Evolutionary conservation across 2,113 vertebrate genomes (phyloP), one percentile per base, ranked within the genome.

Genomic region (Oncorhynchus gorbuscha): DNA sequence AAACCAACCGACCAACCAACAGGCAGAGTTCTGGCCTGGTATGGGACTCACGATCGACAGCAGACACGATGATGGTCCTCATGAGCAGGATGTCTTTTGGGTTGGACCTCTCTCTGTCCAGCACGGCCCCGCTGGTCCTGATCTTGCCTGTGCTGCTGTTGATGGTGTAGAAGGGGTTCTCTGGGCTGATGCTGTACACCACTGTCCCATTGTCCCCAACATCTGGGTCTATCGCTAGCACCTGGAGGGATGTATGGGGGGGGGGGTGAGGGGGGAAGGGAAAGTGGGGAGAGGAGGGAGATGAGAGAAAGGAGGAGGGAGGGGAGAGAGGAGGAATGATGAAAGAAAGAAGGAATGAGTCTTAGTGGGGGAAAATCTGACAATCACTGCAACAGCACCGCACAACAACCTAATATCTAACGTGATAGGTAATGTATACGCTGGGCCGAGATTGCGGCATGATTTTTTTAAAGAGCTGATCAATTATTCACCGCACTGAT

Each of bases 161-260:
- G 84, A 99, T 90, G 76, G 85, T 94, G 90, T 99, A 99, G 93
- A 98, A 99, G 59, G 95, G 96, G 88, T 99, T 99, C 69, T 93
- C 92, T 0, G 96, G 96, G 48, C 92, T 94, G 91, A 99, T 98
- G 79, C 93, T 95, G 88, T 99, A 99, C 11, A 95, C 83, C 76
- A 99, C 94, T 0, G 96, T 97, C 67, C 98, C 96, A 0, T 99
- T 99, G 80, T 95, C 94, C 9, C 95, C 94, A 16, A 95, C 90
- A 87, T 99, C 97, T 0, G 96, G 95, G 85, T 99, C 98, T 1
- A 97, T 7, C 0, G 97, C 98, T 68, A 96, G 90, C 83, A 99
- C 96, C 98, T 99, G 90, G n/a, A 74, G 32, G 39, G 39, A 45
- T 45, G 9, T 0, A 1, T 39, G 71, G 64, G 20, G 45, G 69